These are phyloP conservation scores for Trypoxylus dichotomus DNA, from an alignment of 1,140 invertebrate species.

Conservation along the genomic window DNA sequence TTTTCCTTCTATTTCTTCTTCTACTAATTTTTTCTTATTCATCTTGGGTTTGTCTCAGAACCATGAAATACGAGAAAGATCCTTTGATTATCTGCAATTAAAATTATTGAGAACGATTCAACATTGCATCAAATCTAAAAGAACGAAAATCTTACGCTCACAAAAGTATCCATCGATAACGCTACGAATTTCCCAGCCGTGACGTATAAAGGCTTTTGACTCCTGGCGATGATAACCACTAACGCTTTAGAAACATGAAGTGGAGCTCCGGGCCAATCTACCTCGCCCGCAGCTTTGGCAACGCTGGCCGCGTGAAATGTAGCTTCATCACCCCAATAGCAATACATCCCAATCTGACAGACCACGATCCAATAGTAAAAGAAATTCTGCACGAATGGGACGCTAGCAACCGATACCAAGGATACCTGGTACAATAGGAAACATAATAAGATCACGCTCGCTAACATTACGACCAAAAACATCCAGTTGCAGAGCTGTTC, in stretches of 20 bases:
- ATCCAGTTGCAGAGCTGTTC: constrained; percentile 31
- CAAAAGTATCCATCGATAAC: constrained; percentile 54
- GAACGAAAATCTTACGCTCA: constrained; percentile 45
- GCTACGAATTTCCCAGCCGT: constrained; percentile 52
- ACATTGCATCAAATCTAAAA: neutral
- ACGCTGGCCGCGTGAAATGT: constrained; percentile 46
- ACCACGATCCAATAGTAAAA: constrained; percentile 32
- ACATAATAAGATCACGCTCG: constrained; percentile 11
- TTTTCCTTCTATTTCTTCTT: too few relatives aligned
- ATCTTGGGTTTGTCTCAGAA: constrained; percentile 29
- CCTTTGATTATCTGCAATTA: constrained; percentile 33
- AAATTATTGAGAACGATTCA: neutral
- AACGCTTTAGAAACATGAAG: constrained; percentile 43
- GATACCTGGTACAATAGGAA: constrained; percentile 1
- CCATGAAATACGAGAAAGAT: constrained; percentile 35
- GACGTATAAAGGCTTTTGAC: constrained; percentile 50
- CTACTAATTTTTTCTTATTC: neutral
- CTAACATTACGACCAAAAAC: constrained; percentile 25
- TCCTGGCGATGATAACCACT: constrained; percentile 51
- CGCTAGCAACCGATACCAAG: constrained; percentile 15
- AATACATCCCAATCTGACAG: constrained; percentile 33
- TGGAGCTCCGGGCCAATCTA: constrained; percentile 49
- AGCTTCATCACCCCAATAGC: constrained; percentile 33
- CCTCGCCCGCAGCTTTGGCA: constrained; percentile 46
- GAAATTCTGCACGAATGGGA: constrained; percentile 30